phyloP scores from a whole-genome alignment of 2,797 vertebrate genomes.

The Zenarchopterus dispar region DNA sequence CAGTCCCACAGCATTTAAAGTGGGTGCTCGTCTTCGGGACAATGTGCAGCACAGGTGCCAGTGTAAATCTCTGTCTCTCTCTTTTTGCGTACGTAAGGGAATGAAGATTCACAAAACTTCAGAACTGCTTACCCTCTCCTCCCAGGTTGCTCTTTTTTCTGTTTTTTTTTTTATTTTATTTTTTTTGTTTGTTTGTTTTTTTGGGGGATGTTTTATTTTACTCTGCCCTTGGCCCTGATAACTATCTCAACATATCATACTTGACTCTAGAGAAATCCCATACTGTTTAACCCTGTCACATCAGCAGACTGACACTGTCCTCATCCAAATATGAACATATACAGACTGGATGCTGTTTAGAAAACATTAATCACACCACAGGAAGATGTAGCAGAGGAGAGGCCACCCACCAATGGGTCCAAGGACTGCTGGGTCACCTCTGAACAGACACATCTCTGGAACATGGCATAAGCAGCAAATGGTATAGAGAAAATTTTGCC shows the following conservation, averaged over 20 bases:
- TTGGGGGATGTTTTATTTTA: too few relatives aligned
- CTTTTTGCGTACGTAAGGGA: slow-evolving; percentile 35
- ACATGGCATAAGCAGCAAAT: slow-evolving; percentile 46
- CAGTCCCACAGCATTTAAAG: slow-evolving; percentile 79
- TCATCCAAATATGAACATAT: slow-evolving; percentile 60
- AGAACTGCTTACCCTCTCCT: slow-evolving; percentile 52
- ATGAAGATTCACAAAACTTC: slow-evolving; percentile 63
- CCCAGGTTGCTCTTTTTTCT: slow-evolving; percentile 62
- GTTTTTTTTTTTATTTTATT: slow-evolving; percentile 36
- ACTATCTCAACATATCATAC: slow-evolving; percentile 38
- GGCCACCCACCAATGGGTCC: slow-evolving; percentile 51
- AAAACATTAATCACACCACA: slow-evolving; percentile 78
- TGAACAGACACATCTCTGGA: slow-evolving; percentile 47
- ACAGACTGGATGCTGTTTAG: slow-evolving; percentile 69
- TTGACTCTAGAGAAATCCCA: slow-evolving; percentile 4
- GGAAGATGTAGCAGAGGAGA: slow-evolving; percentile 59
- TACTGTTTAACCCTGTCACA: slow-evolving; percentile 34
- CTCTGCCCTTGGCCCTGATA: slow-evolving; percentile 67
- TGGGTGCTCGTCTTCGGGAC: slow-evolving; percentile 70
- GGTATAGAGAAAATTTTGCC: slow-evolving; percentile 42
- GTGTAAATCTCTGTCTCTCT: slow-evolving; percentile 76
- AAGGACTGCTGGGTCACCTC: slow-evolving; percentile 75
- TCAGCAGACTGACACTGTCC: slow-evolving; percentile 56
- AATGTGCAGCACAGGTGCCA: slow-evolving; percentile 73
- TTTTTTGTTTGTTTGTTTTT: too few relatives aligned